phyloP scores from a whole-genome alignment of 2,888 invertebrate genomes.

The Harpalus rubripes region DNA sequence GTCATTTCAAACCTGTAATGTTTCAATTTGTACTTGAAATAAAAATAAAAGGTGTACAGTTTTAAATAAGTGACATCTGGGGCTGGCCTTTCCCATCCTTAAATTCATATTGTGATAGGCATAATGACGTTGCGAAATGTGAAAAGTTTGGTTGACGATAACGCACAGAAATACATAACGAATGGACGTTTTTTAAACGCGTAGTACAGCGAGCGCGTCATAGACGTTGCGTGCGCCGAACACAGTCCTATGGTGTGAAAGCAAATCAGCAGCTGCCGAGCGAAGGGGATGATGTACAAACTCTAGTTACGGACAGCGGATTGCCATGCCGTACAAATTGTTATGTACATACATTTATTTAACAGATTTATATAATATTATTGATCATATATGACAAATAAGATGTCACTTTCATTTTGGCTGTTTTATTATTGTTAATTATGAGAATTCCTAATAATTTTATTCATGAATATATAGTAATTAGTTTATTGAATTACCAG shows the following conservation, averaged over 20 bases:
- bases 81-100: constrained; percentile 73
- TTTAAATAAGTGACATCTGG: constrained; percentile 72
- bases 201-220: constrained; percentile 55
- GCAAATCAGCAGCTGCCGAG: constrained; percentile 43
- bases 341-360: constrained; percentile 6
- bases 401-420: constrained; percentile 33
- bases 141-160: constrained; percentile 42
- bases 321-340: constrained; percentile 11
- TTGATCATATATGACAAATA: constrained; percentile 47
- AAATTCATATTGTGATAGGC: constrained; percentile 46
- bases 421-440: constrained; percentile 10
- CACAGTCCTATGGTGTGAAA: constrained; percentile 27
- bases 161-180: constrained; percentile 33
- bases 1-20: constrained; percentile 65
- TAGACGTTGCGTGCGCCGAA: constrained; percentile 51
- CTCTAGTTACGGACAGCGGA: constrained; percentile 24
- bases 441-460: background rate
- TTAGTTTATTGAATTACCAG: background rate
- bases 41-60: constrained; percentile 67
- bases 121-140: constrained; percentile 45
- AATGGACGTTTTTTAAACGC: constrained; percentile 56
- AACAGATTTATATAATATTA: background rate
- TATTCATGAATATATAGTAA: background rate
- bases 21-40: constrained; percentile 66
- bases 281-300: constrained; percentile 30